Conservation (phyloP, 1,140 invertebrate species). For the Orius laevigatus region DNA sequence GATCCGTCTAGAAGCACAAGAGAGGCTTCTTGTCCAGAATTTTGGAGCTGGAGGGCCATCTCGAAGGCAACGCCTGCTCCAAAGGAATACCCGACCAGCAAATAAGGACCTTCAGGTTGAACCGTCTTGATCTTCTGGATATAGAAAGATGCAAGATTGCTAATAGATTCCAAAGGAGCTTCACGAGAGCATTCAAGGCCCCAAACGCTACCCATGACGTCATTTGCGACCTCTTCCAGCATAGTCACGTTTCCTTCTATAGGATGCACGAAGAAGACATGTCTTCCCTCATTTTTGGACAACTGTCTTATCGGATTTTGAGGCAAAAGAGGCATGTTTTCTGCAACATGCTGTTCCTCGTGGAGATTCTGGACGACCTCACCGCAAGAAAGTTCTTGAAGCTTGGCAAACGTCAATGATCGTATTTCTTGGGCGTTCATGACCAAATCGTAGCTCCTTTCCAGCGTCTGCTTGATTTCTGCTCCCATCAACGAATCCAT, state of each 20-base stretch:
- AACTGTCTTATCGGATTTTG: background rate
- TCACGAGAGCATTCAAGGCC: slow-evolving; percentile 73
- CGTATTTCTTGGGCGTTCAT: slow-evolving; percentile 80
- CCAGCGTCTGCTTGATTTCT: slow-evolving; percentile 91
- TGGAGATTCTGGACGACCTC: background rate
- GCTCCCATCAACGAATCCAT: slow-evolving; percentile 97
- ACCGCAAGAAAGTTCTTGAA: slow-evolving; percentile 39
- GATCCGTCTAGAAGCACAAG: slow-evolving; percentile 83
- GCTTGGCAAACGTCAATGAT: slow-evolving; percentile 51
- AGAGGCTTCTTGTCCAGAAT: slow-evolving; percentile 38
- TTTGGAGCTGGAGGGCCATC: slow-evolving; percentile 72
- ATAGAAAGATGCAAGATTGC: slow-evolving; percentile 62
- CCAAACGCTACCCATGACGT: slow-evolving; percentile 55
- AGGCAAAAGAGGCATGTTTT: background rate
- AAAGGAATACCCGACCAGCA: slow-evolving; percentile 84
- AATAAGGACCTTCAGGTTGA: slow-evolving; percentile 67
- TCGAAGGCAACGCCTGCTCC: slow-evolving; percentile 84
- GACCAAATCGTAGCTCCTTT: slow-evolving; percentile 77
- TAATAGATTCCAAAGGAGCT: slow-evolving; percentile 54
- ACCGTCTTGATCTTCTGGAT: slow-evolving; percentile 53
- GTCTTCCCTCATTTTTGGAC: slow-evolving; percentile 27
- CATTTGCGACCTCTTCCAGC: slow-evolving; percentile 46
- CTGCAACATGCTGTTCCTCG: slow-evolving; percentile 1
- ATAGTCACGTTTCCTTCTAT: slow-evolving; percentile 73
- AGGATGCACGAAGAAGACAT: slow-evolving; percentile 69